Conservation (phyloP, 1,140 invertebrate species). For the Sarcophaga peregrina region DNA sequence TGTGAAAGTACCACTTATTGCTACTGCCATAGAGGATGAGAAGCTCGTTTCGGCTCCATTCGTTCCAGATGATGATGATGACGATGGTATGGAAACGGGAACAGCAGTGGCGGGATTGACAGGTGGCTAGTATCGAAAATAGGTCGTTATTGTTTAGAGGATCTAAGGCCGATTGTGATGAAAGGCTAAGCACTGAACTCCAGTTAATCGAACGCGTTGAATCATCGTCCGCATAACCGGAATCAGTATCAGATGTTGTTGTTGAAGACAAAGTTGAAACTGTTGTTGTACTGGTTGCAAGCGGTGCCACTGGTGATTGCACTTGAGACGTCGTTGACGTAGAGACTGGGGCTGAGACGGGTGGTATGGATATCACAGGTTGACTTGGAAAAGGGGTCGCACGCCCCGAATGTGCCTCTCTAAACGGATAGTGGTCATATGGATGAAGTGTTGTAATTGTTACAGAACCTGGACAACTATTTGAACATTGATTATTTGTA, state of each 20-base stretch:
- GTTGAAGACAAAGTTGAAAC: conserved; percentile 56
- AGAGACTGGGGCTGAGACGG: conserved; percentile 45
- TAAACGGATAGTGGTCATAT: conserved; percentile 69
- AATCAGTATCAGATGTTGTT: conserved; percentile 72
- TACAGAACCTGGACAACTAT: conserved; percentile 49
- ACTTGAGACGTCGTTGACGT: conserved; percentile 39
- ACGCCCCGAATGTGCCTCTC: conserved; percentile 68
- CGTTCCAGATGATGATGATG: conserved; percentile 45
- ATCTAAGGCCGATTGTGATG: conserved; percentile 84
- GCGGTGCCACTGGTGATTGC: conserved; percentile 48
- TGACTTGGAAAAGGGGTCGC: conserved; percentile 73
- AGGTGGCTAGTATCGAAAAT: conserved; percentile 68
- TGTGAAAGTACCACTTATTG: conserved; percentile 62
- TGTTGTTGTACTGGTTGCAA: conserved; percentile 60
- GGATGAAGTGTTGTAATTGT: conserved; percentile 63
- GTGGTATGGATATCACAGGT: conserved; percentile 45
- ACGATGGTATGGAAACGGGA: conserved; percentile 49
- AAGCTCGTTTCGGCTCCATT: conserved; percentile 23
- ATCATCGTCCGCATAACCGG: conserved; percentile 82
- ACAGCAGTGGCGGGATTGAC: conserved; percentile 58
- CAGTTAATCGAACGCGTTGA: conserved; percentile 84
- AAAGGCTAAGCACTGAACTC: conserved; percentile 88
- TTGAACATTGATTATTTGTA: conserved; percentile 8
- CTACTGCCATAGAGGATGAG: conserved; percentile 49
- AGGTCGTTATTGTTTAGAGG: conserved; percentile 83